phyloP scores from a whole-genome alignment of 2,113 vertebrate genomes.

The Pollachius pollachius region DNA sequence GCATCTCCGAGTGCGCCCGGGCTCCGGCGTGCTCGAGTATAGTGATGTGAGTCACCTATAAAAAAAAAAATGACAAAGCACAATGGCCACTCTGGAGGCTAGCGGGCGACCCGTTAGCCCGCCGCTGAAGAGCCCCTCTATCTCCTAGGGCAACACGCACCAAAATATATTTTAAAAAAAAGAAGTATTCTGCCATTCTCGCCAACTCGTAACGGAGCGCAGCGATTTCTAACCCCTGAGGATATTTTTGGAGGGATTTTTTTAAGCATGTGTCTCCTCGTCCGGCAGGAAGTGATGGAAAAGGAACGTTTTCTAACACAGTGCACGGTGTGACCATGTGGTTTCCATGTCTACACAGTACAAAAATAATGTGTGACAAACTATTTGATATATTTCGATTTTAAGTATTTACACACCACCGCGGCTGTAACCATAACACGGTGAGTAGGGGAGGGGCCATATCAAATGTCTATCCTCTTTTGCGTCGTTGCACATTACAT shows the following conservation, averaged over 20 bases:
- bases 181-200: slow-evolving; percentile 28
- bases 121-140: slow-evolving; percentile 70
- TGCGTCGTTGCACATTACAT: slow-evolving; percentile 22
- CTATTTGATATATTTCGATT: background rate
- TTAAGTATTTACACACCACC: slow-evolving; percentile 8
- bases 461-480: slow-evolving; percentile 28
- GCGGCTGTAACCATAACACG: background rate
- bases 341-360: background rate
- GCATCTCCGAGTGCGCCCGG: slow-evolving; percentile 71
- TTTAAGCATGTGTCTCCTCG: background rate
- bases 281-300: no score
- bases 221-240: slow-evolving; percentile 8
- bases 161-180: background rate
- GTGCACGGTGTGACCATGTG: slow-evolving; percentile 6
- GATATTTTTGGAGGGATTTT: background rate
- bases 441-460: background rate
- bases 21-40: slow-evolving; percentile 73
- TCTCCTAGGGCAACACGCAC: slow-evolving; percentile 72
- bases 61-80: slow-evolving; percentile 72
- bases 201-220: slow-evolving; percentile 59
- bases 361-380: slow-evolving; percentile 17
- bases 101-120: slow-evolving; percentile 70
- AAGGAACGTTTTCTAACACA: no score
- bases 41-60: slow-evolving; percentile 79
- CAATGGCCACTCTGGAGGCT: slow-evolving; percentile 76